These are phyloP conservation scores for Dynastes maya DNA, from an alignment of 2,888 invertebrate genomes.

Conservation along the genomic window DNA sequence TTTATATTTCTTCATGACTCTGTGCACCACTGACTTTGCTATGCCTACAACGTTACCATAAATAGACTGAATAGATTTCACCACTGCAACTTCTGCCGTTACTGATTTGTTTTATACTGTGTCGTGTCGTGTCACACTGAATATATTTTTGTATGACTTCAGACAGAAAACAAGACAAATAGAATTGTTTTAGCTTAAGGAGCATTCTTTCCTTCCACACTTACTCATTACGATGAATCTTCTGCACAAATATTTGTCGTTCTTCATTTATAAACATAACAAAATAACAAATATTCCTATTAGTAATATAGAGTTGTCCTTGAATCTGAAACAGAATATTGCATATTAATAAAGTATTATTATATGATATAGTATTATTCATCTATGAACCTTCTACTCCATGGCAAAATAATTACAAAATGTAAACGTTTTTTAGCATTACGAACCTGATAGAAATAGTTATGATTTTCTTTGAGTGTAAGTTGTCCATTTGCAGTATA, in stretches of 20 bases:
- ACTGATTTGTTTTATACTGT: too few species aligned
- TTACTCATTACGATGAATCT: conserved; percentile 7
- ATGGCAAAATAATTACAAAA: neutral
- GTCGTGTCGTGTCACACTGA: neutral
- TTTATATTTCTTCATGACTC: too few species aligned
- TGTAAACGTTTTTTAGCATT: neutral
- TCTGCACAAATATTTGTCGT: neutral
- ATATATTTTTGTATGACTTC: conserved; percentile 2
- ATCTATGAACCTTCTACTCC: neutral
- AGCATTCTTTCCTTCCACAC: conserved; percentile 35
- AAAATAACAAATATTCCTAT: conserved; percentile 43
- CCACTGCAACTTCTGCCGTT: too few species aligned
- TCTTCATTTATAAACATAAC: conserved; percentile 29
- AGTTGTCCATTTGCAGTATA: neutral
- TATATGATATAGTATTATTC: neutral
- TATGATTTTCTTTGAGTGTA: conserved; percentile 11
- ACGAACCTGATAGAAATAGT: conserved; percentile 44
- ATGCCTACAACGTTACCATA: too few species aligned
- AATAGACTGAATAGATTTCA: too few species aligned
- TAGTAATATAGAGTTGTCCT: conserved; percentile 36
- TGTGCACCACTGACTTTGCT: too few species aligned
- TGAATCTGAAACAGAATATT: conserved; percentile 36
- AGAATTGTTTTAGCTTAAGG: conserved; percentile 26
- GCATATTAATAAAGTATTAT: neutral
- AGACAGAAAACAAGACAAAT: conserved; percentile 6